Percentiles rank a stretch among this genome's conserved stretches.
These are phyloP conservation scores for Triplophysa dalaica DNA, from an alignment of 2,113 vertebrate species.

Conservation along the genomic window DNA sequence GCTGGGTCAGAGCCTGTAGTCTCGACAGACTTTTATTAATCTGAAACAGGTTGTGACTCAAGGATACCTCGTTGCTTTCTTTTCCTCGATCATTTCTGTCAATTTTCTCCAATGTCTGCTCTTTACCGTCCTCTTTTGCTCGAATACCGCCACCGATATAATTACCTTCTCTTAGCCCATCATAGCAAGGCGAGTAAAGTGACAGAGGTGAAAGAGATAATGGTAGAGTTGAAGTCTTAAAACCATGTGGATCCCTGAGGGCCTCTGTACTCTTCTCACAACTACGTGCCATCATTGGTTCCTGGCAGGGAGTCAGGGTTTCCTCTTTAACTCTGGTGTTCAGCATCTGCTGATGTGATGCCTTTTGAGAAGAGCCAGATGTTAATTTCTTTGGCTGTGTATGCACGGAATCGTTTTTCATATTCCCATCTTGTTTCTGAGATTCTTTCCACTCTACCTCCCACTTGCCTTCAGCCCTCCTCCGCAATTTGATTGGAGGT, in stretches of 20 bases:
- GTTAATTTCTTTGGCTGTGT: slow-evolving; percentile 50
- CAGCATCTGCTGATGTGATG: slow-evolving; percentile 36
- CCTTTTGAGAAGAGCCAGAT: slow-evolving; percentile 33
- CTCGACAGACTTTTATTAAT: slow-evolving; percentile 75
- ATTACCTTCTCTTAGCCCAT: slow-evolving; percentile 54
- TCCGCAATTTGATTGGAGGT: slow-evolving; percentile 70
- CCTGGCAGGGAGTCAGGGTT: slow-evolving; percentile 43
- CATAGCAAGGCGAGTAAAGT: slow-evolving; percentile 67
- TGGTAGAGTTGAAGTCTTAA: slow-evolving; percentile 62
- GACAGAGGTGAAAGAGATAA: slow-evolving; percentile 74
- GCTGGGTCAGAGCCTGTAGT: slow-evolving; percentile 72
- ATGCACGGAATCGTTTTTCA: not conserved
- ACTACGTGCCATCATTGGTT: slow-evolving; percentile 29
- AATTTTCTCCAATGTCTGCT: slow-evolving; percentile 54
- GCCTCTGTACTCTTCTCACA: slow-evolving; percentile 24
- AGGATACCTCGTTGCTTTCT: slow-evolving; percentile 62
- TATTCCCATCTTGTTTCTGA: slow-evolving; percentile 41
- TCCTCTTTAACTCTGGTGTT: slow-evolving; percentile 64
- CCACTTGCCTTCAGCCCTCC: slow-evolving; percentile 72
- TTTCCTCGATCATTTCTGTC: slow-evolving; percentile 58
- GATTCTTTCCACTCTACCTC: slow-evolving; percentile 66
- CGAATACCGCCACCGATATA: not conserved
- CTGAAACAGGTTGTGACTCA: slow-evolving; percentile 73
- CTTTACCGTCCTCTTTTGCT: slow-evolving; percentile 39
- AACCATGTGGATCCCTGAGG: slow-evolving; percentile 42